phyloP scores from a whole-genome alignment of 2,888 invertebrate species.

The Cabera pusaria region DNA sequence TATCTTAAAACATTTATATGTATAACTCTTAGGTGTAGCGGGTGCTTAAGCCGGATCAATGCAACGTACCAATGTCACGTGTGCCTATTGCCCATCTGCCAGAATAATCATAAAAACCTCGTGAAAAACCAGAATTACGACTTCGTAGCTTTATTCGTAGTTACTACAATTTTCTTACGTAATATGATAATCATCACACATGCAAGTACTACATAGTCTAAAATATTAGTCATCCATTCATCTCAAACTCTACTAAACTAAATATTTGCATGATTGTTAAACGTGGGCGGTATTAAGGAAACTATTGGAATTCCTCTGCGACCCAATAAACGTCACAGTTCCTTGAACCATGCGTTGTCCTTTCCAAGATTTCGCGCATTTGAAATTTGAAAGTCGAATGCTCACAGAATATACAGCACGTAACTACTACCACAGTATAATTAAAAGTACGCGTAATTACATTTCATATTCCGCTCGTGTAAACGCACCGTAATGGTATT shows the following conservation, averaged over 20 bases:
- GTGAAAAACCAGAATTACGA: no score
- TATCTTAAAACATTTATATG: no score
- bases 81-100: no score
- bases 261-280: not conserved
- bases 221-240: constrained; percentile 2
- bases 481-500: constrained; percentile 28
- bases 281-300: constrained; percentile 23
- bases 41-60: no score
- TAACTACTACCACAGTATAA: constrained; percentile 2
- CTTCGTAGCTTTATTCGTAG: no score
- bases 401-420: not conserved
- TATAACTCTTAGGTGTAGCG: no score
- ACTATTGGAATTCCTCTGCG: constrained; percentile 18
- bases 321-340: constrained; percentile 11
- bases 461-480: constrained; percentile 32
- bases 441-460: constrained; percentile 24
- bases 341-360: constrained; percentile 26
- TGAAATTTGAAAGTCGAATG: no score
- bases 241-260: not conserved
- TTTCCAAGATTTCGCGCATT: constrained; percentile 13
- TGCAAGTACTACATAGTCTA: no score
- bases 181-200: no score
- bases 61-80: no score
- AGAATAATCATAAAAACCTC: no score
- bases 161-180: no score